A percentile compares a stretch with the other conserved stretches of the same genome.
Evolutionary conservation across 2,888 invertebrate genomes (phyloP).

Genomic region (Heliothis peltigera): DNA sequence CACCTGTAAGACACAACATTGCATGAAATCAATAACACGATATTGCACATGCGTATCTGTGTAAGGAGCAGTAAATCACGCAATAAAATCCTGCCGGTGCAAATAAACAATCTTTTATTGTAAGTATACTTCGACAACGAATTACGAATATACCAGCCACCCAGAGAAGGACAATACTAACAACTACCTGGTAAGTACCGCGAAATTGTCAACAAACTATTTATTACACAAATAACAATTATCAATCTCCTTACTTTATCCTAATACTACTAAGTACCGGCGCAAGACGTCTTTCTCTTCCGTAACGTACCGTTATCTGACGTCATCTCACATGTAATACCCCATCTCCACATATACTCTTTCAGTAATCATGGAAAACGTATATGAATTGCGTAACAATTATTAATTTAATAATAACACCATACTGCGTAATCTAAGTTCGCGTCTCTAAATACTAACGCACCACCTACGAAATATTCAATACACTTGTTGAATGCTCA

Average conservation of each 20-base stretch:
- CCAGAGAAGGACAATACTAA: background rate
- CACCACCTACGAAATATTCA: background rate
- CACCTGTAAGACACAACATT: background rate
- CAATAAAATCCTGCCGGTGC: background rate
- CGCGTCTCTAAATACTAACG: background rate
- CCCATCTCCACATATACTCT: too few species aligned
- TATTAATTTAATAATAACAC: background rate
- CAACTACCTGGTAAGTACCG: background rate
- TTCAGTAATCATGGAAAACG: too few species aligned
- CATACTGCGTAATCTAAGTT: background rate
- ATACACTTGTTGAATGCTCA: slow-evolving; percentile 1
- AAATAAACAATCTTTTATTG: background rate
- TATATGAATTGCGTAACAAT: background rate
- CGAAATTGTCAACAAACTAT: background rate
- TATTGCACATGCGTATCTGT: slow-evolving; percentile 26
- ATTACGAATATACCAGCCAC: background rate
- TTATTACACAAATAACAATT: background rate
- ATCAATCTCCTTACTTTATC: too few species aligned
- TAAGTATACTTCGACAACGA: background rate
- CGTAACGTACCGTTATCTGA: too few species aligned
- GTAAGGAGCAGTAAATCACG: slow-evolving; percentile 2
- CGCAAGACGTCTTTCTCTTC: too few species aligned
- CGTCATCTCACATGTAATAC: too few species aligned
- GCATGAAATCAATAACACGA: slow-evolving; percentile 10
- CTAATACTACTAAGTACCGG: too few species aligned